Evolutionary conservation across 2,113 vertebrate genomes (phyloP).

Genomic region (Istiophorus platypterus): DNA sequence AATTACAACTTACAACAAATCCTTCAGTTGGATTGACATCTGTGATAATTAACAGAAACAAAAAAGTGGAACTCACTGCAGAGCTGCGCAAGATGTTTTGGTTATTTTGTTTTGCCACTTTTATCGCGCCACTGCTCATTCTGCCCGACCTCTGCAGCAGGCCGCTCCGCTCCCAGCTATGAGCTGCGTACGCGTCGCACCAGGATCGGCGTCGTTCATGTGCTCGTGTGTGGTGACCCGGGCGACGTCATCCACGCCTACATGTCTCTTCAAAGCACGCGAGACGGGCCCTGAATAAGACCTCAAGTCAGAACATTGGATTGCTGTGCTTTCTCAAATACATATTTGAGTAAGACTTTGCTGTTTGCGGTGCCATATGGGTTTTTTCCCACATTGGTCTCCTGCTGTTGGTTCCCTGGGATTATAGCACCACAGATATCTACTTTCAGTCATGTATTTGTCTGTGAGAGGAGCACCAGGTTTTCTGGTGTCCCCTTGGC

Average conservation of each 20-base stretch:
- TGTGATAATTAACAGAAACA: constrained; percentile 20
- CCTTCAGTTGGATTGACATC: constrained; percentile 23
- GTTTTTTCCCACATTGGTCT: constrained; percentile 19
- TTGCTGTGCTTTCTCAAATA: constrained; percentile 11
- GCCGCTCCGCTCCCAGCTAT: constrained; percentile 16
- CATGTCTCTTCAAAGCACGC: constrained; percentile 8
- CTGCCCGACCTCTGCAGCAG: neutral
- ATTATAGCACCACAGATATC: constrained; percentile 76
- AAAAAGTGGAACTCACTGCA: neutral
- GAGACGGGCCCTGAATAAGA: neutral
- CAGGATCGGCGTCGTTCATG: neutral
- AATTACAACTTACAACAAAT: too few relatives aligned
- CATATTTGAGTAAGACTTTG: constrained; percentile 41
- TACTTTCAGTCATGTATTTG: constrained; percentile 44
- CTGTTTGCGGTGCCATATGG: constrained; percentile 49
- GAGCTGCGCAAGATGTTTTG: constrained; percentile 5
- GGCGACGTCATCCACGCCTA: neutral
- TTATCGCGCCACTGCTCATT: neutral
- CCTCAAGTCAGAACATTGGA: neutral
- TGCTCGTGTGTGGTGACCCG: neutral
- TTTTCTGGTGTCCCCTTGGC: constrained; percentile 49
- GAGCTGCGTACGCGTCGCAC: neutral
- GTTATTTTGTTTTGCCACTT: neutral
- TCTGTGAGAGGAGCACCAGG: constrained; percentile 23
- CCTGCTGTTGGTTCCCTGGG: constrained; percentile 55